A percentile compares a stretch with the other conserved stretches of the same genome.
Evolutionary conservation across 2,888 invertebrate species (phyloP).

Genomic region (Melanargia galathea): DNA sequence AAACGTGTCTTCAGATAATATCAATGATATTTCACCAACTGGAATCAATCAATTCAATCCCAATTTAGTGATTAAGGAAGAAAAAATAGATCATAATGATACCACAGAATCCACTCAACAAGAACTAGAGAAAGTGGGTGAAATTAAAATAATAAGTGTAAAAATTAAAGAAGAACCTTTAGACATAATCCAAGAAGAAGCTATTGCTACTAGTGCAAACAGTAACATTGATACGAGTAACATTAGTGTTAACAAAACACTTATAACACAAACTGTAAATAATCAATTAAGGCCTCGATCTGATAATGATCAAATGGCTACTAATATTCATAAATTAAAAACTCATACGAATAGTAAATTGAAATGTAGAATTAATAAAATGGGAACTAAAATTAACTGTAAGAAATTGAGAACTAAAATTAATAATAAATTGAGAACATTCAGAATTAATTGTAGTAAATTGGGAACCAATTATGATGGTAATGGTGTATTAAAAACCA

Average conservation of each 20-base stretch:
- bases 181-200: not conserved
- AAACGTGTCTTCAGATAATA: not conserved
- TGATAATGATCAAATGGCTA: not conserved
- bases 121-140: not conserved
- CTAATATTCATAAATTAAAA: not conserved
- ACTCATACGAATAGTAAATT: not conserved
- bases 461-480: not conserved
- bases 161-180: constrained; percentile 9
- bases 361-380: not conserved
- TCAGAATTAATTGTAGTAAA: not conserved
- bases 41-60: constrained; percentile 5
- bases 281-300: not conserved
- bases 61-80: constrained; percentile 6
- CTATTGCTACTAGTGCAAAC: not conserved
- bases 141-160: not conserved
- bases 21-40: not conserved
- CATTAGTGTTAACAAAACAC: not conserved
- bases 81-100: not conserved
- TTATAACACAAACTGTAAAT: not conserved
- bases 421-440: not conserved
- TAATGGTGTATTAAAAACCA: not conserved
- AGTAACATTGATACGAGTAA: not conserved
- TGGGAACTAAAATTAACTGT: not conserved
- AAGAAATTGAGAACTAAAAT: not conserved
- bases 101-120: not conserved